Conservation (phyloP, 1,140 invertebrate species). For the Drosophila biarmipes region DNA sequence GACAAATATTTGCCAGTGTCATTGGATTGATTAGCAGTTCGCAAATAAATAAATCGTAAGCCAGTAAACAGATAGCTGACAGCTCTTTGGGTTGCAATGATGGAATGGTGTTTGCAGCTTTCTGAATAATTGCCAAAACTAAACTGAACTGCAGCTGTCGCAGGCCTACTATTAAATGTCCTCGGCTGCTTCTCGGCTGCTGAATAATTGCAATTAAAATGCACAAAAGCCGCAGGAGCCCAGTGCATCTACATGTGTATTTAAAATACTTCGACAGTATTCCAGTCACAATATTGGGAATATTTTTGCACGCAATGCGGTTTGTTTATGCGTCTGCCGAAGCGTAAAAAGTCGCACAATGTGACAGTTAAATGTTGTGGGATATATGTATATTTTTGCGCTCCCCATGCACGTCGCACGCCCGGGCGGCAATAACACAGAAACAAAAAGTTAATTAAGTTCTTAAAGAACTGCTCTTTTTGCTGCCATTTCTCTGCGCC, state of each 20-base stretch:
- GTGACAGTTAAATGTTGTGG: conserved; percentile 77
- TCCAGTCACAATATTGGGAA: conserved; percentile 67
- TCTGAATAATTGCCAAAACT: conserved; percentile 25
- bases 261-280: conserved; percentile 27
- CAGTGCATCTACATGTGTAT: not conserved
- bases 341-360: conserved; percentile 73
- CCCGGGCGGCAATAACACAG: conserved; percentile 15
- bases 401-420: conserved; percentile 11
- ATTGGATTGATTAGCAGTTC: conserved; percentile 17
- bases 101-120: too few relatives aligned
- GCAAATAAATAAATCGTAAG: conserved; percentile 36
- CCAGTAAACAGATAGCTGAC: conserved; percentile 17
- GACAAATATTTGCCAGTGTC: conserved; percentile 28
- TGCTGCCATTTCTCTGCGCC: conserved; percentile 14
- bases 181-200: not conserved
- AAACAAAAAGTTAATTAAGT: conserved; percentile 47
- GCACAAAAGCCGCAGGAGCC: conserved; percentile 23
- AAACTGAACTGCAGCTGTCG: conserved; percentile 5
- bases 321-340: conserved; percentile 75
- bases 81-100: not conserved
- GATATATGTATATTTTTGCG: conserved; percentile 65
- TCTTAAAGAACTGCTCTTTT: conserved; percentile 38
- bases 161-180: not conserved
- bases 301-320: conserved; percentile 62
- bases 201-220: conserved; percentile 49